Base-by-base conservation (phyloP, 2,888 invertebrate genomes). In the Crioceris asparagi region DNA sequence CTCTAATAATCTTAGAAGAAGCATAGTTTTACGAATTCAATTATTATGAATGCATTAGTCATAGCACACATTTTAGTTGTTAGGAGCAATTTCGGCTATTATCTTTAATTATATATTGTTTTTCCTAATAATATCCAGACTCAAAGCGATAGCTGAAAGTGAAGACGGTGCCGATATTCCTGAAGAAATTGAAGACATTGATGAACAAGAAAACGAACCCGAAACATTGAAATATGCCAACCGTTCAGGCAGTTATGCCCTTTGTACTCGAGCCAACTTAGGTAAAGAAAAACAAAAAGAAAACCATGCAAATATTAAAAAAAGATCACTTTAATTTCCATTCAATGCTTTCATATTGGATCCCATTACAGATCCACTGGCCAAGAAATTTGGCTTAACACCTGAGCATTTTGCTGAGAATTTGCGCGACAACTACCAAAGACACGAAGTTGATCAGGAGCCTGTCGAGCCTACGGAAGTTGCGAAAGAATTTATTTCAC, bases 321-420 rank as follows among this genome's bases (percentile, higher is more conserved):
- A 25, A 32, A 37, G 38, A 44, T 40, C 29, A 41, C 32, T 17
- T 1, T 14, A 7, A 16, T 15, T 16, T 7, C 17, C 7, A 15
- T 6, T 17, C 17, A 32, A 8, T n/a, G 17, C 18, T 19, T 21
- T 3, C 27, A 8, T 19, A 17, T 32, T 32, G 8, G 2, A 15
- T 27, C 15, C 15, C 11, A 25, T 37, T 50, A 12, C 61, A 79
- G 85, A 79, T 53, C 79, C 81, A 0, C 71, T 96, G 29, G 88
- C 88, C 2, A 85, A 84, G 59, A 82, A 83, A 58, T 97, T 96
- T 64, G 97, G 97, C 43, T 67, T 98, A 35, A 78, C 83, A 0
- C 91, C 97, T 0, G 90, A 92, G 59, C 84, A 96, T 64, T 94
- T 92, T 62, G 93, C 92, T 0, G 94, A 96, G 67, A 97, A 98